Conservation (phyloP, 1,140 invertebrate species). For the Drosophila nannoptera region DNA sequence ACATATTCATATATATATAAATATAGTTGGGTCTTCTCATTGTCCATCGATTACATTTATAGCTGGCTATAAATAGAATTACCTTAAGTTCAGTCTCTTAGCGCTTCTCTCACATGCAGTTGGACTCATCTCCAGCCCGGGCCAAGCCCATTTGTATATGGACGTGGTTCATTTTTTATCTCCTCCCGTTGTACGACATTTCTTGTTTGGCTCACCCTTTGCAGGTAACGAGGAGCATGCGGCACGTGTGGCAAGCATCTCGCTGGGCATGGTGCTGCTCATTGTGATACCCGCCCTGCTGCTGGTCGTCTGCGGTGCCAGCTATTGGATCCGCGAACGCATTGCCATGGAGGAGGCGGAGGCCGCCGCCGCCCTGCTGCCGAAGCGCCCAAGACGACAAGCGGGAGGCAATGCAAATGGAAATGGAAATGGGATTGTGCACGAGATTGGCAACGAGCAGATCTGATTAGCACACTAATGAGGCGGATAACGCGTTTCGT, state of each 20-base stretch:
- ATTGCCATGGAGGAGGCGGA: constrained; percentile 68
- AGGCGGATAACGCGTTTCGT: constrained; percentile 32
- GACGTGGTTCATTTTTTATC: too few species aligned
- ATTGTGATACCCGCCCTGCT: constrained; percentile 87
- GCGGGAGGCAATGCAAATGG: constrained; percentile 15
- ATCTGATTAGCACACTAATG: constrained; percentile 54
- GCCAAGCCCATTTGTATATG: too few species aligned
- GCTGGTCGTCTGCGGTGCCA: constrained; percentile 84
- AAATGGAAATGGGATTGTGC: neutral
- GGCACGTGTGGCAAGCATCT: constrained; percentile 86
- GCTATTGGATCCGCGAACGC: constrained; percentile 72
- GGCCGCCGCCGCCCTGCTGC: constrained; percentile 57
- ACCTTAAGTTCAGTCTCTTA: neutral
- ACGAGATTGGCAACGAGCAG: constrained; percentile 9
- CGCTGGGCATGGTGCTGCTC: constrained; percentile 86
- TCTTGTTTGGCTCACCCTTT: constrained; percentile 25
- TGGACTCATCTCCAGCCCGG: too few species aligned
- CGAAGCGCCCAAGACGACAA: constrained; percentile 35
- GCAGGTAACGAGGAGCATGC: constrained; percentile 89
- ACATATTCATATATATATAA: constrained; percentile 14
- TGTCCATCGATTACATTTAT: too few species aligned
- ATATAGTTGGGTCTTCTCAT: too few species aligned
- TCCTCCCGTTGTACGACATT: neutral
- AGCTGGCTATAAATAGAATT: too few species aligned
- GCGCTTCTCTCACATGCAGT: neutral